Evolutionary conservation across 2,888 invertebrate genomes (phyloP).

Genomic region (Phalangium opilio): DNA sequence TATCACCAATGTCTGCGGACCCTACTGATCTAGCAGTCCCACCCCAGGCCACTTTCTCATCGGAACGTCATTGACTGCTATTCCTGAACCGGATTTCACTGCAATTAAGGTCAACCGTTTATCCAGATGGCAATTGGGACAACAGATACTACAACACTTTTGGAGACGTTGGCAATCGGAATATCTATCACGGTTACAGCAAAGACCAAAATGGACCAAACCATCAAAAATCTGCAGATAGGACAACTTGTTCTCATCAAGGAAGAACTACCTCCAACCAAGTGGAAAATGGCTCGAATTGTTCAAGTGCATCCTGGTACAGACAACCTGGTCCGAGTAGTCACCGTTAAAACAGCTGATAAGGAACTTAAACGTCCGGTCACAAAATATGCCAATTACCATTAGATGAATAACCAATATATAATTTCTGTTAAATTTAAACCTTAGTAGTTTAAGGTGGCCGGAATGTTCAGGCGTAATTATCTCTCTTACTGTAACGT

Average conservation of each 20-base stretch:
- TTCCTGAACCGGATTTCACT: background rate
- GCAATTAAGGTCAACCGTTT: background rate
- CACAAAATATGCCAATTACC: no score
- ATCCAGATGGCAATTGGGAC: background rate
- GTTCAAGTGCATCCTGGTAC: background rate
- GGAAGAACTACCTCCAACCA: background rate
- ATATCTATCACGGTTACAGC: background rate
- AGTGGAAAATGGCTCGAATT: background rate
- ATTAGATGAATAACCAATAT: no score
- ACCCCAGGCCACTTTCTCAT: slow-evolving; percentile 5
- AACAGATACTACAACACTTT: background rate
- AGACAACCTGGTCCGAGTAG: background rate
- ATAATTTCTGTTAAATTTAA: no score
- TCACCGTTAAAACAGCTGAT: no score
- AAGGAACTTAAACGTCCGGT: no score
- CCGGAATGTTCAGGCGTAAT: no score
- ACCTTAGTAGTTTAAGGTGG: no score
- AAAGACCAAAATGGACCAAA: background rate
- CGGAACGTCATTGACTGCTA: background rate
- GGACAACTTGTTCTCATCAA: background rate
- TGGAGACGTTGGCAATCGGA: slow-evolving; percentile 1
- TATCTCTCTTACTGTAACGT: no score
- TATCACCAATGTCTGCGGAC: background rate
- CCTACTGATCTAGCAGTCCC: background rate
- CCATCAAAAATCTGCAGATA: background rate